These are phyloP conservation scores for Anoplophora glabripennis DNA, from an alignment of 1,140 invertebrate genomes.

Conservation along the genomic window DNA sequence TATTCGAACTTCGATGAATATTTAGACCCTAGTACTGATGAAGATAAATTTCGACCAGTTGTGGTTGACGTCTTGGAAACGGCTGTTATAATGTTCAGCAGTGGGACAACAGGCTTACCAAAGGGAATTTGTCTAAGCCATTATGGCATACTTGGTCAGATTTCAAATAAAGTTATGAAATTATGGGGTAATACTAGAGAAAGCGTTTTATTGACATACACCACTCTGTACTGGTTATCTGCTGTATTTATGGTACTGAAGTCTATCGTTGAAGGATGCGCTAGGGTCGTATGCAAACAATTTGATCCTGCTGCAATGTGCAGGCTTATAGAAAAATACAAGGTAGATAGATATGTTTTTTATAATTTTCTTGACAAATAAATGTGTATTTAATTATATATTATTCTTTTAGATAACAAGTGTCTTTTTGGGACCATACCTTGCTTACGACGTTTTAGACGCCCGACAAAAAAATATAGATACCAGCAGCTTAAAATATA, in stretches of 20 bases:
- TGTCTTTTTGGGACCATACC: not conserved
- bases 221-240: slow-evolving; percentile 7
- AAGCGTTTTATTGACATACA: not conserved
- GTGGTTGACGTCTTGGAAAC: slow-evolving; percentile 31
- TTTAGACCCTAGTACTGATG: slow-evolving; percentile 15
- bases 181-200: not conserved
- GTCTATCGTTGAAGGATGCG: not conserved
- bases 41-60: slow-evolving; percentile 33
- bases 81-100: slow-evolving; percentile 53
- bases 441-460: not conserved
- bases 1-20: not conserved
- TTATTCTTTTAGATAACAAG: not conserved
- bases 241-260: not conserved
- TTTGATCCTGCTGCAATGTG: slow-evolving; percentile 3
- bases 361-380: not conserved
- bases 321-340: slow-evolving; percentile 2
- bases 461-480: not conserved
- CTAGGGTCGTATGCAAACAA: not conserved
- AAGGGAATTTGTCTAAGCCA: slow-evolving; percentile 72
- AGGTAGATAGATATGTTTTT: not conserved
- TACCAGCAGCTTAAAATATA: not conserved
- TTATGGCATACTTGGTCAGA: not conserved
- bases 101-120: slow-evolving; percentile 71
- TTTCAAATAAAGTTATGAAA: no score
- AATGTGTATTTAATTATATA: no score